Evolutionary conservation across 2,888 invertebrate genomes (phyloP).

Genomic region (Drosophila mimica): DNA sequence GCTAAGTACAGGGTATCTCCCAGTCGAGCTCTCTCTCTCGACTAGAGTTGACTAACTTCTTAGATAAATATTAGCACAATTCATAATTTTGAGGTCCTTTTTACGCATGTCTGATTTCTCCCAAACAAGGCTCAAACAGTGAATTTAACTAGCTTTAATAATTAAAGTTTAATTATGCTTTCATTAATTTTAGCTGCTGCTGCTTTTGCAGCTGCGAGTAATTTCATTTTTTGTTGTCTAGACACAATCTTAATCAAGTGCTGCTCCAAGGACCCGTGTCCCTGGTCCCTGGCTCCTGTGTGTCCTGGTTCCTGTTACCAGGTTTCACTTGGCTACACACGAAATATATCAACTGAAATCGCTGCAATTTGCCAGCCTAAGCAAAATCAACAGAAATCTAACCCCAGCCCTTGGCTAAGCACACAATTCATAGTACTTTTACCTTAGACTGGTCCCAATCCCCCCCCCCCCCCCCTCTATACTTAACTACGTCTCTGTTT

Average conservation of each 20-base stretch:
- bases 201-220: constrained; percentile 2
- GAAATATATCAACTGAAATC: constrained; percentile 55
- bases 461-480: not conserved
- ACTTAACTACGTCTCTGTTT: constrained; percentile 37
- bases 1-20: not conserved
- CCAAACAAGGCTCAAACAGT: not conserved
- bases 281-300: not conserved
- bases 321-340: constrained; percentile 36
- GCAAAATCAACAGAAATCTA: constrained; percentile 47
- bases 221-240: constrained; percentile 22
- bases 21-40: too few relatives aligned
- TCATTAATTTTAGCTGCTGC: not conserved
- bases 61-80: not conserved
- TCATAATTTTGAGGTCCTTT: not conserved
- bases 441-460: constrained; percentile 9
- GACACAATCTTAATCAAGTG: constrained; percentile 33
- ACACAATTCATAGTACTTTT: constrained; percentile 38
- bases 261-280: not conserved
- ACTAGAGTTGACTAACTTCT: not conserved
- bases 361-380: constrained; percentile 54
- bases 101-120: not conserved
- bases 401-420: constrained; percentile 7
- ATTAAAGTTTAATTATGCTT: constrained; percentile 2
- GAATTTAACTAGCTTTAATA: constrained; percentile 7
- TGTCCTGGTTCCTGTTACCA: not conserved